Evolutionary conservation across 2,888 invertebrate genomes (phyloP), one percentile per base, ranked within the genome.

Genomic region (Acholoe squamosa): DNA sequence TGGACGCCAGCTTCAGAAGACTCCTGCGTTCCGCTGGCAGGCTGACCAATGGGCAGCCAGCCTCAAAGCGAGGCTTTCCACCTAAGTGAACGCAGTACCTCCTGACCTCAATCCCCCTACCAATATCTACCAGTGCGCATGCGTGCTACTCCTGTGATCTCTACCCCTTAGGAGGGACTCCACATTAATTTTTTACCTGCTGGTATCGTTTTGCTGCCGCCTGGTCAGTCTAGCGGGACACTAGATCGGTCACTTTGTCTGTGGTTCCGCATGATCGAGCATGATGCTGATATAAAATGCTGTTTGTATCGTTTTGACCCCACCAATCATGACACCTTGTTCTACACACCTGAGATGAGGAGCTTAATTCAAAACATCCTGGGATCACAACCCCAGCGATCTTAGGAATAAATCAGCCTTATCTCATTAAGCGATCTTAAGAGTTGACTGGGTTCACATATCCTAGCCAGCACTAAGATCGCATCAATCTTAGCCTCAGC

Each of bases 11-110:
- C 71, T 3, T 71, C 33, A 43, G 84, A 51, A 34, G 43, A 43
- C 43, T 10, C 25, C n/a, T 34, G 84, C 51, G 43, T 28, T 22
- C 86, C 56, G 52, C 86, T 86, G 86, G 86, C 86, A 86, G 86
- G 3, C 52, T 86, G 86, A 86, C 86, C 86, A 86, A 56, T 86
- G 86, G 86, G 54, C 86, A 86, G 86, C 54, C 86, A 54, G 12
- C 19, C 86, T 86, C 86, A 86, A 86, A 86, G 86, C 52, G 56
- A 52, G 86, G 86, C 86, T 22, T 28, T 86, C 52, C 56, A 28
- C 52, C 28, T 86, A 5, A 56, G 54, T 86, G 86, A 0, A 52
- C 33, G 1, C 22, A 16, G 86, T 54, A 86, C 86, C 54, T 33
- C 16, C 54, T 86, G 86, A 86, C 86, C 86, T 54, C 54, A 28